Conservation (phyloP, 2,113 vertebrate species). For the Etheostoma cragini region DNA sequence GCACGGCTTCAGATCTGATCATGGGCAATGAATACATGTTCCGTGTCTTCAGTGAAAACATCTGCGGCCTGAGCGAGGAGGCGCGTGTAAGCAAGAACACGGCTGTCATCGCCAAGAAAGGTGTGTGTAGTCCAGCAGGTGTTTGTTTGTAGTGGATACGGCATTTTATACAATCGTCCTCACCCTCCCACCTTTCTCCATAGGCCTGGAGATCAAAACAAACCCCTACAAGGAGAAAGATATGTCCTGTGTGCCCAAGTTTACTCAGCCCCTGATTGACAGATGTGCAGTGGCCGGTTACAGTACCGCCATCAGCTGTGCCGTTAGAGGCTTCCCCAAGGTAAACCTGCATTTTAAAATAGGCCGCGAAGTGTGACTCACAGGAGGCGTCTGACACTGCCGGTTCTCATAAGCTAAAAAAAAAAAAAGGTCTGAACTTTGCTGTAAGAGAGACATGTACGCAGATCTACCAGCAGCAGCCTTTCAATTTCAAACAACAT, state of each 20-base stretch:
- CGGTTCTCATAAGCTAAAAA: conserved; percentile 8
- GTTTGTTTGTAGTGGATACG: background rate
- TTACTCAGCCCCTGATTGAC: conserved; percentile 88
- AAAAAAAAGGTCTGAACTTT: conserved; percentile 7
- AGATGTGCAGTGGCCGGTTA: conserved; percentile 89
- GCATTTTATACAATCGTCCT: background rate
- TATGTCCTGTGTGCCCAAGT: conserved; percentile 85
- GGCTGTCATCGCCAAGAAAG: conserved; percentile 86
- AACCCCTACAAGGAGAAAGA: conserved; percentile 86
- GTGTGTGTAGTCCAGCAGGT: conserved; percentile 66
- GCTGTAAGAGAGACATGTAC: background rate
- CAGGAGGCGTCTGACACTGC: conserved; percentile 4
- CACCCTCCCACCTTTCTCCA: background rate
- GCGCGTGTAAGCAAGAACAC: conserved; percentile 87
- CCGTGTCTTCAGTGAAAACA: conserved; percentile 89
- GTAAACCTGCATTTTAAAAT: conserved; percentile 69
- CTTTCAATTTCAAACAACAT: conserved; percentile 1
- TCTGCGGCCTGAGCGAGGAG: conserved; percentile 88
- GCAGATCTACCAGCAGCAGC: background rate
- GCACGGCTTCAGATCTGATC: conserved; percentile 89
- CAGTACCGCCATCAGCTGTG: conserved; percentile 88
- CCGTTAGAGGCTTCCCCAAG: conserved; percentile 89
- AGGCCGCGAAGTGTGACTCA: conserved; percentile 9
- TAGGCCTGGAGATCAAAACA: conserved; percentile 81
- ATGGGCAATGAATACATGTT: conserved; percentile 93